Conservation (phyloP, 2,797 vertebrate genomes). For the Takifugu rubripes region DNA sequence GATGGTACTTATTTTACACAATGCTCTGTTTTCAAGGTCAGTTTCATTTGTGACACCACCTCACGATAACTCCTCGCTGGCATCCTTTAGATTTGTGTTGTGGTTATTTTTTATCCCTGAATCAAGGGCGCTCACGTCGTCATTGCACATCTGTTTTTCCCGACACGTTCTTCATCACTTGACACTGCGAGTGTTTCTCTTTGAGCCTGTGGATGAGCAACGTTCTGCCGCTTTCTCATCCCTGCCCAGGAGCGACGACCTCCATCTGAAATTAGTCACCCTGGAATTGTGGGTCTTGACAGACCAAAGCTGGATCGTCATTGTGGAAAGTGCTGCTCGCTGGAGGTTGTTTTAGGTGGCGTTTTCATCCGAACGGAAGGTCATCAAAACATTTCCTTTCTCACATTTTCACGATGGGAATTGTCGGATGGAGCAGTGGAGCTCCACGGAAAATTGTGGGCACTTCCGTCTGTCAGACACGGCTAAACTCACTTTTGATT, state of each 20-base stretch:
- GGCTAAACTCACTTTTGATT: constrained; percentile 4
- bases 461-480: not conserved
- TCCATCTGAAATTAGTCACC: constrained; percentile 40
- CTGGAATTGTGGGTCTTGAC: constrained; percentile 35
- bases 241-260: constrained; percentile 34
- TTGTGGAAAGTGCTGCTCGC: too few species aligned
- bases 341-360: too few species aligned
- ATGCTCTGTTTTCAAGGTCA: too few species aligned
- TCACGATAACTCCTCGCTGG: not conserved
- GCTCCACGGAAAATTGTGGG: constrained; percentile 1
- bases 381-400: not conserved
- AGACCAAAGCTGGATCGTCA: not conserved
- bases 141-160: too few species aligned
- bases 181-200: too few species aligned
- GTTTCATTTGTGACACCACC: too few species aligned
- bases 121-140: not conserved
- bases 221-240: not conserved
- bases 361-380: too few species aligned
- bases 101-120: not conserved
- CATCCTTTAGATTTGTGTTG: not conserved
- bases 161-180: too few species aligned
- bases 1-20: too few species aligned
- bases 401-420: constrained; percentile 4
- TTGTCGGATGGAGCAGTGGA: constrained; percentile 19
- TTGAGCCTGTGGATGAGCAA: not conserved